Percentiles rank a stretch among this genome's conserved stretches.
phyloP scores from a whole-genome alignment of 2,888 invertebrate species.

The Conus canariensis region DNA sequence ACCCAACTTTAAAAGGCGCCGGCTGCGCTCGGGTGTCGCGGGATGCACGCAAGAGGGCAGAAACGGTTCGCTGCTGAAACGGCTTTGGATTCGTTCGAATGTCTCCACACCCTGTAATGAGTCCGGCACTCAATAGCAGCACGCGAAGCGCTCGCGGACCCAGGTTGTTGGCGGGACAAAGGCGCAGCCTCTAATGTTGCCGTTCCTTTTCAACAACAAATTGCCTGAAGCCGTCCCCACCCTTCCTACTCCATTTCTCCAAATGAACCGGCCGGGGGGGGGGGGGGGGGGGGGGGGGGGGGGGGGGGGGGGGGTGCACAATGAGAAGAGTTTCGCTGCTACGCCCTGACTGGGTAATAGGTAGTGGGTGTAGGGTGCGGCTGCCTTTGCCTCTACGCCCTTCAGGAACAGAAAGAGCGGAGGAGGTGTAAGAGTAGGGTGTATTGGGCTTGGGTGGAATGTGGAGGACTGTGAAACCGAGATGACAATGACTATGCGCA shows the following conservation, averaged over 20 bases:
- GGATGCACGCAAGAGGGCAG: not conserved
- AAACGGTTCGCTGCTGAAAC: slow-evolving; percentile 8
- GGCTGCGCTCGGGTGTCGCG: not conserved
- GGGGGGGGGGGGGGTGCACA: no score
- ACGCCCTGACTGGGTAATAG: no score
- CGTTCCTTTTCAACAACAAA: slow-evolving; percentile 9
- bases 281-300: no score
- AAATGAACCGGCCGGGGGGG: no score
- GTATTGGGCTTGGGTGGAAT: no score
- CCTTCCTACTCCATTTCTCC: not conserved
- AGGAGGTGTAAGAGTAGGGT: no score
- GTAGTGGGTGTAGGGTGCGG: not conserved
- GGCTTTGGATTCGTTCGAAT: not conserved
- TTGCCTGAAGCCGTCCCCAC: not conserved
- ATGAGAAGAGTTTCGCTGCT: no score
- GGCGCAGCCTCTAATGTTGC: not conserved
- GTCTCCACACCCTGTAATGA: slow-evolving; percentile 13
- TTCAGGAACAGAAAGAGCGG: not conserved
- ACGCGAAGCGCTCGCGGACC: not conserved
- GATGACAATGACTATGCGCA: no score
- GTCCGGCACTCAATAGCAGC: not conserved
- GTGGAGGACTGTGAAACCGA: no score
- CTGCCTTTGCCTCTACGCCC: not conserved
- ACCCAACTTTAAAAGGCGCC: no score
- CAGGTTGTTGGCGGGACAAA: not conserved